phyloP scores from a whole-genome alignment of 2,113 vertebrate species.

The Litocranius walleri region DNA sequence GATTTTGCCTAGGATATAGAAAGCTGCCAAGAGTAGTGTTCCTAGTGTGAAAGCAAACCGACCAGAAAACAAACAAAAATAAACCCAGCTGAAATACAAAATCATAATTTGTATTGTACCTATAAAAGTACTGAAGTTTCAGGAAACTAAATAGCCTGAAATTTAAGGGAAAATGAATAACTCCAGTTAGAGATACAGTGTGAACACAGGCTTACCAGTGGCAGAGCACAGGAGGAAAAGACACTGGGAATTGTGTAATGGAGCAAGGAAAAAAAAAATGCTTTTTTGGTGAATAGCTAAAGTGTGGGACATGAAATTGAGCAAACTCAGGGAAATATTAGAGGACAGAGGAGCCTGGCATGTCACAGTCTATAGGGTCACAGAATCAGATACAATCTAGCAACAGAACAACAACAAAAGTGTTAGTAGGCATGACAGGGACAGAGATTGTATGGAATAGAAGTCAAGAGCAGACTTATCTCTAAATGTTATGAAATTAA shows the following conservation, averaged over 20 bases:
- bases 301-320: neutral
- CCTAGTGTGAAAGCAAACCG: neutral
- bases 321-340: neutral
- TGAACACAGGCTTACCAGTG: neutral
- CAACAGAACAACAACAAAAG: neutral
- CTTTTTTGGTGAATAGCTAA: neutral
- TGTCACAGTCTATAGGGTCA: neutral
- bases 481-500: neutral
- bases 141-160: neutral
- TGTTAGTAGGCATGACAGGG: neutral
- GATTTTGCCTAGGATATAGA: neutral
- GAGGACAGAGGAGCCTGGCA: neutral
- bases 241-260: neutral
- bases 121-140: neutral
- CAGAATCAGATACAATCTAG: neutral
- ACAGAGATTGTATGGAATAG: neutral
- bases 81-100: neutral
- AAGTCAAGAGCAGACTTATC: neutral
- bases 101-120: neutral
- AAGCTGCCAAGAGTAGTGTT: neutral
- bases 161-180: neutral
- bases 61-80: neutral
- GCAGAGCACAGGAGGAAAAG: neutral
- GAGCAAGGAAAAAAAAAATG: neutral
- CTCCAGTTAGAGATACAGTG: neutral